Evolutionary conservation across 2,797 vertebrate genomes (phyloP), one percentile per base, ranked within the genome.

Genomic region (Serranus cabrilla): DNA sequence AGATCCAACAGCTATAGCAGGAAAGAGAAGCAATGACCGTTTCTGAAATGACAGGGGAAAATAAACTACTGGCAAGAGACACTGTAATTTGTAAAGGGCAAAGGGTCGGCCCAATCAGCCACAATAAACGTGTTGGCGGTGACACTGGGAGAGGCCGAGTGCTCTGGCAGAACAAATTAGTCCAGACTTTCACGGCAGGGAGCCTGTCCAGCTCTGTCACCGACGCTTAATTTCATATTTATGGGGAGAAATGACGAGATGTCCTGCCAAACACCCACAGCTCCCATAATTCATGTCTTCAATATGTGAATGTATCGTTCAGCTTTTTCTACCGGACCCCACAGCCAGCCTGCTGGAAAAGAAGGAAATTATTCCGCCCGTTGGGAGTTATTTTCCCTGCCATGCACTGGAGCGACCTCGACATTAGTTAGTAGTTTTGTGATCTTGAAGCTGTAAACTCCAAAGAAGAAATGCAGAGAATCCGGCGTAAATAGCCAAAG

Each of bases 181-280:
- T 6, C 45, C 63, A 34, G 76, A 71, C 55, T 74, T 60, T 61
- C 66, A n/a, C 67, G 17, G 64, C 72, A 67, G 75, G 60, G 43
- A 86, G 75, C 62, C 9, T n/a, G 14, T 68, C 79, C 77, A 79
- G 71, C 77, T 65, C 71, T 56, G 80, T 74, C 74, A 45, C 51
- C 31, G 65, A 79, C 72, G 66, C 60, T 87, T 82, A 49, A 59
- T 77, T 71, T 82, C 45, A 80, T 55, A 81, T 87, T 85, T 82
- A 83, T 63, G 59, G 16, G 47, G 63, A 60, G 11, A 81, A 81
- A 76, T 18, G 50, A 78, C 2, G 3, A 54, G 39, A 76, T 70
- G 66, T 80, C 31, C 87, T 73, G 75, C 82, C 89, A 90, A 74
- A 88, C 69, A 39, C 68, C 65, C 76, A 64, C 47, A 1, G 21